A percentile compares a stretch with the other conserved stretches of the same genome.
phyloP scores from a whole-genome alignment of 2,888 invertebrate species.

The Chymomyza procnemis region DNA sequence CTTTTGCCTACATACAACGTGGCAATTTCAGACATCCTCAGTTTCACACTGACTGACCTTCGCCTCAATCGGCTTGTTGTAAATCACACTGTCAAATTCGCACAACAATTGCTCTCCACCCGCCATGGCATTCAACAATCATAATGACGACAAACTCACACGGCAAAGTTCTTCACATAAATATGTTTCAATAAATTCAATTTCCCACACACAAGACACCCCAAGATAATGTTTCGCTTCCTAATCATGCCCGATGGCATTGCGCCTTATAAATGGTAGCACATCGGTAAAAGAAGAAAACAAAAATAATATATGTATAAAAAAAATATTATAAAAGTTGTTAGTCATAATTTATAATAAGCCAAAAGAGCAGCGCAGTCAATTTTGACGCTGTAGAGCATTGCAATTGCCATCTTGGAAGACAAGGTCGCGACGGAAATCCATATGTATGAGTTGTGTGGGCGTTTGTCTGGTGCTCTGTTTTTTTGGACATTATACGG shows the following conservation, averaged over 20 bases:
- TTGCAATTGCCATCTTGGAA: no score
- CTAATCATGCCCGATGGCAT: neutral
- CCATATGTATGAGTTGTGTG: no score
- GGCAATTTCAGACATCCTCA: neutral
- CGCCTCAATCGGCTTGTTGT: neutral
- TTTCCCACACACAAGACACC: slow-evolving; percentile 3
- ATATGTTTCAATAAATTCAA: slow-evolving; percentile 7
- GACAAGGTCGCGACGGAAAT: no score
- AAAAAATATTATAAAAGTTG: no score
- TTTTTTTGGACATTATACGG: no score
- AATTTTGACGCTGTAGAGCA: neutral
- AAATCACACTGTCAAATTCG: slow-evolving; percentile 5
- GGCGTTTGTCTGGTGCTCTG: no score
- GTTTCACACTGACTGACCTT: neutral
- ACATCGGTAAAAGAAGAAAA: no score
- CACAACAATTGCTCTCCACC: neutral
- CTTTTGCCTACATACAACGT: neutral
- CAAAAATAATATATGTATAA: no score
- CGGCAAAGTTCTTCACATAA: neutral
- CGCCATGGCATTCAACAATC: neutral
- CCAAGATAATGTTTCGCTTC: neutral
- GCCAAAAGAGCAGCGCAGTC: neutral
- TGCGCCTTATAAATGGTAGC: no score
- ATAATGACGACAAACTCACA: neutral
- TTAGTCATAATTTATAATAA: neutral